phyloP scores from a whole-genome alignment of 1,140 invertebrate genomes.

The Drosophila takahashii region DNA sequence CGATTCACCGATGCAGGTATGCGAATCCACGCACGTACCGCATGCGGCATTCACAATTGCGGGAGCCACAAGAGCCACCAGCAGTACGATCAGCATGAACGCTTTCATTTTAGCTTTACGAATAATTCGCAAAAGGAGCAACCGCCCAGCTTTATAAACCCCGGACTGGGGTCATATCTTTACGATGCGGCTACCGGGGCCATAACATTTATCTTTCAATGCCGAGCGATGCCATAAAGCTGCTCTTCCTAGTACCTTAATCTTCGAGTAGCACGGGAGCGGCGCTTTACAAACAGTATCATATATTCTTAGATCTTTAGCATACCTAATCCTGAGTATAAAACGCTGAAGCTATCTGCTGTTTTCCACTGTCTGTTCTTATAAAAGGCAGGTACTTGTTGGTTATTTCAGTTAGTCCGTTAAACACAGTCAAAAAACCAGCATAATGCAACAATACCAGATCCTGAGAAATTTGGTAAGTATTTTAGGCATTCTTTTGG shows the following conservation, averaged over 20 bases:
- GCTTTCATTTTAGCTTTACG: conserved; percentile 46
- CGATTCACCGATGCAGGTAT: conserved; percentile 50
- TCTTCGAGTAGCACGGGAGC: conserved; percentile 29
- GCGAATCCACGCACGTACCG: conserved; percentile 33
- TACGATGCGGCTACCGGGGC: conserved; percentile 16
- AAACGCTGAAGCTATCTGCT: conserved; percentile 31
- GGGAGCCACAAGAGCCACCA: conserved; percentile 12
- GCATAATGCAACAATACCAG: conserved; percentile 42
- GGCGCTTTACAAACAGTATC: background rate
- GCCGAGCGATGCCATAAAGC: conserved; percentile 47
- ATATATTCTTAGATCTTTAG: conserved; percentile 19
- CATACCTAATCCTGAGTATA: conserved; percentile 30
- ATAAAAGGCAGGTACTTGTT: conserved; percentile 50
- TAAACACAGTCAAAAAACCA: conserved; percentile 30
- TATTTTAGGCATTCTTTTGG: too few relatives aligned
- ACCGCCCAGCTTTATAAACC: conserved; percentile 59
- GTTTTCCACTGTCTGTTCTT: conserved; percentile 11
- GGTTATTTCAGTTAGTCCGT: conserved; percentile 49
- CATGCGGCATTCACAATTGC: conserved; percentile 52
- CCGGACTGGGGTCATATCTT: conserved; percentile 45
- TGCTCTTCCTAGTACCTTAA: conserved; percentile 43
- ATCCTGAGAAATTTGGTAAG: conserved; percentile 55
- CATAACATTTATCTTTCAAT: conserved; percentile 61
- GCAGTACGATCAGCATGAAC: conserved; percentile 28
- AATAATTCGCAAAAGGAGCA: conserved; percentile 33